These are phyloP conservation scores for Nematolebias whitei DNA, from an alignment of 2,113 vertebrate species.

Conservation along the genomic window DNA sequence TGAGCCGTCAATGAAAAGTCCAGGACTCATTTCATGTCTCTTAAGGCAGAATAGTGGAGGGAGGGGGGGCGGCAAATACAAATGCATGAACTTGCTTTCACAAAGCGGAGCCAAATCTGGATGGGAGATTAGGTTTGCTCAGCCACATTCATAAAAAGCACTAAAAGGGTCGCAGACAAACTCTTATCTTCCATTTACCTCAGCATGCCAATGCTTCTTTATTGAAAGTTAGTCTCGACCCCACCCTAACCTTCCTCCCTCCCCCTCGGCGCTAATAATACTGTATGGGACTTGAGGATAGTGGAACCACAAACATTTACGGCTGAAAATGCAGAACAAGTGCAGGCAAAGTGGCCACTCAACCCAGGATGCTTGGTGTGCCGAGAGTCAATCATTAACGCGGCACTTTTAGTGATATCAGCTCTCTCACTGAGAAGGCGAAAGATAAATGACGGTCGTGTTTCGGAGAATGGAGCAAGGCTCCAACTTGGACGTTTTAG, in stretches of 20 bases:
- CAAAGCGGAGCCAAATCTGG: constrained; percentile 63
- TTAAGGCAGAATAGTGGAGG: constrained; percentile 48
- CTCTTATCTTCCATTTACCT: constrained; percentile 74
- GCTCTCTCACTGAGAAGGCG: constrained; percentile 54
- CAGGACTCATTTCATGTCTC: constrained; percentile 65
- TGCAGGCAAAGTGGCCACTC: constrained; percentile 71
- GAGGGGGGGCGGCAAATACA: constrained; percentile 27
- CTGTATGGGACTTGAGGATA: constrained; percentile 61
- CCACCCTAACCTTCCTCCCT: constrained; percentile 32
- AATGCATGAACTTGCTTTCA: constrained; percentile 62
- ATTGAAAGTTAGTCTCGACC: constrained; percentile 62
- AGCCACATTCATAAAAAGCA: constrained; percentile 68
- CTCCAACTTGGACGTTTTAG: constrained; percentile 53
- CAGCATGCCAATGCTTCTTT: constrained; percentile 66
- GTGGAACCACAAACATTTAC: constrained; percentile 69
- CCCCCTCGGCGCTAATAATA: constrained; percentile 60
- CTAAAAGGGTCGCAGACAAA: constrained; percentile 64
- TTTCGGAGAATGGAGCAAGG: constrained; percentile 49
- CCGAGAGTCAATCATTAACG: constrained; percentile 76
- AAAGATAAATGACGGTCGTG: constrained; percentile 74
- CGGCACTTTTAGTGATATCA: constrained; percentile 69
- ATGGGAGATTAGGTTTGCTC: constrained; percentile 68
- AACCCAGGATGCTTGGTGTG: constrained; percentile 59
- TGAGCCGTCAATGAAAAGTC: constrained; percentile 70
- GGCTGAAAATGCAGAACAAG: constrained; percentile 68